phyloP scores from a whole-genome alignment of 2,113 vertebrate genomes.

The Semnopithecus entellus region DNA sequence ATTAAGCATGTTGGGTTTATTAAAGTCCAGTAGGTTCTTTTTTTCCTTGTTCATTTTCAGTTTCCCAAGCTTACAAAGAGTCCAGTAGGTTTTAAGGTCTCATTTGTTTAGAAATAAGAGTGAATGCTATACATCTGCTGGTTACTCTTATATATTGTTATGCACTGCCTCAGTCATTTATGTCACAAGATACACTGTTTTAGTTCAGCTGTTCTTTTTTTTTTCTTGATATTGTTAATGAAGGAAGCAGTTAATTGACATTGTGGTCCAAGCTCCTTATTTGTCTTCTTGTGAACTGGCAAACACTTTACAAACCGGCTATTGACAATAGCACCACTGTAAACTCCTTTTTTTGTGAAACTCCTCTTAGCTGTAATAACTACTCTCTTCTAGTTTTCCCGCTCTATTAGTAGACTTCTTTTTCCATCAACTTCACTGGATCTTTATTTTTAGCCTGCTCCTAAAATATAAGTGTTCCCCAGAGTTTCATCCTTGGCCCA shows the following conservation, averaged over 20 bases:
- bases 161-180: neutral
- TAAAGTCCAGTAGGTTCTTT: neutral
- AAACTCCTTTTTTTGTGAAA: neutral
- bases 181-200: neutral
- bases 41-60: too few relatives aligned
- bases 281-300: neutral
- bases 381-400: neutral
- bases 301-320: neutral
- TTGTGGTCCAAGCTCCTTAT: neutral
- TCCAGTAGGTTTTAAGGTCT: neutral
- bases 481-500: neutral
- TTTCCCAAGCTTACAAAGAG: too few relatives aligned
- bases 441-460: neutral
- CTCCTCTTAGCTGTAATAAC: neutral
- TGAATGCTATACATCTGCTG: neutral
- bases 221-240: neutral
- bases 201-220: neutral
- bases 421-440: neutral
- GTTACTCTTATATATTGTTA: neutral
- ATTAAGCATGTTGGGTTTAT: neutral
- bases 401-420: neutral
- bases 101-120: neutral
- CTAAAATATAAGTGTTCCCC: neutral
- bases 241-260: neutral
- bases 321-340: neutral